Evolutionary conservation across 2,797 vertebrate genomes (phyloP).

Genomic region (Poeciliopsis paucimaculata): DNA sequence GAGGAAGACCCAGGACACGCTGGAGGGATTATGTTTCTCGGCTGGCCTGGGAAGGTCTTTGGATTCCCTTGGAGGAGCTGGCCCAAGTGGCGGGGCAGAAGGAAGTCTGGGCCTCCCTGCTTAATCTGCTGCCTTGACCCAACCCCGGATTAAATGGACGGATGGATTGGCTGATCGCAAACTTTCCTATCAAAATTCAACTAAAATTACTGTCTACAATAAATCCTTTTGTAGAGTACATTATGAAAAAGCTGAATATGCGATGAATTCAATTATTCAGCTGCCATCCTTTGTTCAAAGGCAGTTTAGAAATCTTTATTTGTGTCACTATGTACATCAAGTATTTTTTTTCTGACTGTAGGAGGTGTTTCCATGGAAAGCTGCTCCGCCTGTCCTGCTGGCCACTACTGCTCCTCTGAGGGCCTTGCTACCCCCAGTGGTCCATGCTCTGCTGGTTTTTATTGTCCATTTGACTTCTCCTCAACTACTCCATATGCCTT

Average conservation of each 20-base stretch:
- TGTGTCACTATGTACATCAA: neutral
- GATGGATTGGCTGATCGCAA: neutral
- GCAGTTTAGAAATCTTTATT: neutral
- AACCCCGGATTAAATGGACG: neutral
- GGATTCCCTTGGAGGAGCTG: neutral
- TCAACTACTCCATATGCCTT: conserved; percentile 81
- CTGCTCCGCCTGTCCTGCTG: conserved; percentile 86
- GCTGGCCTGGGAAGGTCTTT: neutral
- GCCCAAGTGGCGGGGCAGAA: neutral
- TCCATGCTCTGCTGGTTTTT: conserved; percentile 84
- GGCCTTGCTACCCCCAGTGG: conserved; percentile 82
- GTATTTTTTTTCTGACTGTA: conserved; percentile 50
- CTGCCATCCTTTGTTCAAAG: neutral
- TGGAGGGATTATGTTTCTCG: neutral
- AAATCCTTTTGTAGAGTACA: neutral
- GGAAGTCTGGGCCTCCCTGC: neutral
- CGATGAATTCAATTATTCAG: neutral
- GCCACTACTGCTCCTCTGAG: conserved; percentile 84
- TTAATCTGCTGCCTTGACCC: neutral
- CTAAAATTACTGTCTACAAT: too few species aligned
- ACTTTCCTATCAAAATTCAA: neutral
- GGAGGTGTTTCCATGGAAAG: conserved; percentile 84
- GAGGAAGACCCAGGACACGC: neutral
- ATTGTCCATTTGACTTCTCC: conserved; percentile 85
- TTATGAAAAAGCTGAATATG: neutral